phyloP scores from a whole-genome alignment of 2,113 vertebrate genomes.

The Rhea americana region DNA sequence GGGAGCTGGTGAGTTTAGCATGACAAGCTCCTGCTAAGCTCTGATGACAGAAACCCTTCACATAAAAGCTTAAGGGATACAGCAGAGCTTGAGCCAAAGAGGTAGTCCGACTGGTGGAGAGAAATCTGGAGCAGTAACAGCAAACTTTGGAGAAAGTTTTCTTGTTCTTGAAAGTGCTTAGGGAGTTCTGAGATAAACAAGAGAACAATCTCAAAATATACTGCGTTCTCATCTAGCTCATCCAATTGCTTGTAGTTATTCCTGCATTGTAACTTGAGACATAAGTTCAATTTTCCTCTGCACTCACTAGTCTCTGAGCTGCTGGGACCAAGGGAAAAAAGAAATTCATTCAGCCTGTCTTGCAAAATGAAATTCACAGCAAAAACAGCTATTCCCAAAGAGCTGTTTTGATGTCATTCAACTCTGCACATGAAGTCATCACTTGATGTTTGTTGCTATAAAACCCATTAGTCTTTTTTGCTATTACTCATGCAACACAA shows the following conservation, averaged over 20 bases:
- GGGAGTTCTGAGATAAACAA: neutral
- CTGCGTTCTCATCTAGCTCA: rapidly evolving
- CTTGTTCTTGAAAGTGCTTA: neutral
- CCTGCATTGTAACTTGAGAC: neutral
- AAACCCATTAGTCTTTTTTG: neutral
- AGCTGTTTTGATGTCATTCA: conserved; percentile 47
- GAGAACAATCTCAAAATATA: neutral
- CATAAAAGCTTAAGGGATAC: neutral
- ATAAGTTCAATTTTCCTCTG: rapidly evolving
- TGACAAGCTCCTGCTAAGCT: neutral
- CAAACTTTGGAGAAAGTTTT: neutral
- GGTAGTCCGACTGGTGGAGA: neutral
- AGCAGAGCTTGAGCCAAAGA: neutral
- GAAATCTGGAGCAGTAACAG: neutral
- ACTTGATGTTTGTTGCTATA: conserved; percentile 12
- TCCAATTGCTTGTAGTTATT: neutral
- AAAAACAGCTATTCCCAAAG: neutral
- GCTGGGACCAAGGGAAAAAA: neutral
- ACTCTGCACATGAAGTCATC: neutral
- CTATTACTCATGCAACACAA: neutral
- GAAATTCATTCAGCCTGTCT: neutral
- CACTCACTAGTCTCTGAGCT: neutral
- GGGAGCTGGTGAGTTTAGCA: neutral
- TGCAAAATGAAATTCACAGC: neutral
- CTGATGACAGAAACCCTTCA: neutral